Evolutionary conservation across 2,113 vertebrate species (phyloP).

Genomic region (Dicerorhinus sumatrensis): DNA sequence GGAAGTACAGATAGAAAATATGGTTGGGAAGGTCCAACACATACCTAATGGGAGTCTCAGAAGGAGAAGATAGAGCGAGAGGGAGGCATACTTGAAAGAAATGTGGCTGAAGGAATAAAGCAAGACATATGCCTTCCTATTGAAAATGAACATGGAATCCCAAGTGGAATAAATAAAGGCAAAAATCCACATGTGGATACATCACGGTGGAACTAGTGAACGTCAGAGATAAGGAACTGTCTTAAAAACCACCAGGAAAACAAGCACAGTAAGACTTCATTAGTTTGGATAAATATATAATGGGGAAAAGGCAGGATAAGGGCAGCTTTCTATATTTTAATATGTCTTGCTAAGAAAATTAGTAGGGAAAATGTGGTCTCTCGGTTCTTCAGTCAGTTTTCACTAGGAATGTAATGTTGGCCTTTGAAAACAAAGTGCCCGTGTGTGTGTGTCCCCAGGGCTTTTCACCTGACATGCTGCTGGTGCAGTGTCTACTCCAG

Average conservation of each 20-base stretch:
- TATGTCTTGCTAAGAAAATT: neutral
- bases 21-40: neutral
- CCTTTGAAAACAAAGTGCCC: neutral
- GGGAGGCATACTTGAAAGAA: fast-evolving
- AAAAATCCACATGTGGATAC: fast-evolving
- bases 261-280: neutral
- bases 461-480: fast-evolving
- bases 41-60: neutral
- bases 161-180: no score
- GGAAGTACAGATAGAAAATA: neutral
- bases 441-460: fast-evolving
- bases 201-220: neutral
- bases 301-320: fast-evolving
- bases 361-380: fast-evolving
- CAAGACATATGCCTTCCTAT: neutral
- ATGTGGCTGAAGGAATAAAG: no score
- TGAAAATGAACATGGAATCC: neutral
- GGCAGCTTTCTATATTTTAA: neutral
- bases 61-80: neutral
- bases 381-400: neutral
- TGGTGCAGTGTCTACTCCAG: neutral
- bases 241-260: no score
- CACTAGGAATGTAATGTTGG: fast-evolving
- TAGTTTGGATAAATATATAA: neutral
- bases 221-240: fast-evolving